Base-by-base conservation (phyloP, 2,113 vertebrate species). In the Plestiodon gilberti region DNA sequence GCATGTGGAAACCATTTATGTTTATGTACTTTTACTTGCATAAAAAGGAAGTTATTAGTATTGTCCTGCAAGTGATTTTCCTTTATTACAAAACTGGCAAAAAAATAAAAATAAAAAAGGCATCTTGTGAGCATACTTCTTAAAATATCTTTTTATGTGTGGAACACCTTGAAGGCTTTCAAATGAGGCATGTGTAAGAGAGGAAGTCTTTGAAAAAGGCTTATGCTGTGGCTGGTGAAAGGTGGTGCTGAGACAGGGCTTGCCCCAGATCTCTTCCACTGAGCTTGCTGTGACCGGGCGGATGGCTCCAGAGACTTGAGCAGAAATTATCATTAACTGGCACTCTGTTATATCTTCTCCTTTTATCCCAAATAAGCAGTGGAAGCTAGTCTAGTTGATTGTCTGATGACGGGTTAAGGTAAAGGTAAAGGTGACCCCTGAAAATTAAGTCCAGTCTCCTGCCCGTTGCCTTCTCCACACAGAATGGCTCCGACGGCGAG, bases 1-100 rank as follows among this genome's bases (percentile, higher is more conserved):
- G 88, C 93, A 94, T 94, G 83, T 93, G 94, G 93, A 91, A 96
- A 93, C 81, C 90, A 95, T 94, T 93, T 88, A 91, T 87, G 89
- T 82, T 2, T 80, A 91, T 87, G 77, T 89, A 52, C 61, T 81
- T 81, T 81, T 73, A 94, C 79, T 91, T 93, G 61, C 11, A 76
- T 84, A 82, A 82, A 88, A 90, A 55, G 52, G 86, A 89, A 90
- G 71, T 88, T 94, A 93, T 86, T 94, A 84, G 81, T 92, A 81
- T 86, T 93, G 93, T 89, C 94, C 48, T 88, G 83, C 75, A 88
- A 93, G 89, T 90, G 80, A 86, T 93, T 94, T 94, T 81, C 38
- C 57, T 93, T 94, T 93, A 85, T 89, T 94, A 93, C 89, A 92
- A 94, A 92, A 89, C 74, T 92, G 88, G 79, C 86, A 87, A 83